These are phyloP conservation scores for Leptopilina syphax DNA, from an alignment of 2,888 invertebrate species.

Conservation along the genomic window DNA sequence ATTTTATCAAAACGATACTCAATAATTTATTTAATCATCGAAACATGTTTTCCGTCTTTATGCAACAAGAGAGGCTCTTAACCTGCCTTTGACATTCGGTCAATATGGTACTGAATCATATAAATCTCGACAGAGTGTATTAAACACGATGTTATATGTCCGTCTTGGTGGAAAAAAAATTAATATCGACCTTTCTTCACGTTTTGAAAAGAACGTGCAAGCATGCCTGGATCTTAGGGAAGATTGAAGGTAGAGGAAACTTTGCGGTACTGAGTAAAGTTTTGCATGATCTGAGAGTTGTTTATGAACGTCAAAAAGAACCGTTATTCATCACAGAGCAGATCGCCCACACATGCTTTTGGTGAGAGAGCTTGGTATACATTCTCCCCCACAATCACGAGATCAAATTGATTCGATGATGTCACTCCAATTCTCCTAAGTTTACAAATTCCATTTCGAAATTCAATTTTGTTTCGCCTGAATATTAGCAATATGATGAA, in stretches of 20 bases:
- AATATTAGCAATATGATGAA: too few species aligned
- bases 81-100: slow-evolving; percentile 8
- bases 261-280: slow-evolving; percentile 35
- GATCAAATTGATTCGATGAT: slow-evolving; percentile 50
- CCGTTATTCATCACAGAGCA: slow-evolving; percentile 53
- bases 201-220: slow-evolving; percentile 33
- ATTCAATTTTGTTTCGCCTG: too few species aligned
- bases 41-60: neutral
- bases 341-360: slow-evolving; percentile 61
- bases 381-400: slow-evolving; percentile 40
- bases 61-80: slow-evolving; percentile 3
- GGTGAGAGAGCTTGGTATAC: slow-evolving; percentile 54
- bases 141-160: neutral
- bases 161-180: slow-evolving; percentile 15
- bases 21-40: neutral
- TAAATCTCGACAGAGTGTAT: too few species aligned
- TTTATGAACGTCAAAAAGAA: slow-evolving; percentile 46
- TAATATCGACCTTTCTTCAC: neutral
- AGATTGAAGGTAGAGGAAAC: slow-evolving; percentile 23
- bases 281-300: slow-evolving; percentile 34
- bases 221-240: slow-evolving; percentile 11
- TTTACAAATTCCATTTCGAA: too few species aligned
- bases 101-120: too few species aligned
- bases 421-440: slow-evolving; percentile 37
- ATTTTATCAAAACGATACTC: neutral